These are phyloP conservation scores for Drosophila triauraria DNA, from an alignment of 1,140 invertebrate genomes.

Conservation along the genomic window DNA sequence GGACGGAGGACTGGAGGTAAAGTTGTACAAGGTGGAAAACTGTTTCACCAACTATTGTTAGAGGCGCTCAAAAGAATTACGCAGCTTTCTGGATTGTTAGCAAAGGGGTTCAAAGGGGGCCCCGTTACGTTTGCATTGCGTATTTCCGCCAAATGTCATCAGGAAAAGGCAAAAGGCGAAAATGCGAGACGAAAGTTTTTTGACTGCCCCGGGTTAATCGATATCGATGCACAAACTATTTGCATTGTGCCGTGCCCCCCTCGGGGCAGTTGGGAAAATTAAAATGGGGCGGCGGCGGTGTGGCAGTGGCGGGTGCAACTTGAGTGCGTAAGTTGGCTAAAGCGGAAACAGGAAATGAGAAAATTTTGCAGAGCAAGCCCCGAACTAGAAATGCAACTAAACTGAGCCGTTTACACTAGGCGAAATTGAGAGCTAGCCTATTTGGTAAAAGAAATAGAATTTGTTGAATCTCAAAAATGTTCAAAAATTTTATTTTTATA, in stretches of 20 bases:
- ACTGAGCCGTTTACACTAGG: slow-evolving; percentile 29
- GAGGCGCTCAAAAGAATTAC: slow-evolving; percentile 76
- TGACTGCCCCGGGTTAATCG: slow-evolving; percentile 60
- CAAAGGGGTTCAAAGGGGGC: slow-evolving; percentile 28
- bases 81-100: slow-evolving; percentile 65
- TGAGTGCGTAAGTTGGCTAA: slow-evolving; percentile 57
- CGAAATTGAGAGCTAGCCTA: slow-evolving; percentile 1
- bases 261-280: slow-evolving; percentile 12
- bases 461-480: neutral
- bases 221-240: slow-evolving; percentile 71
- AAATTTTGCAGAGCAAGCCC: slow-evolving; percentile 66
- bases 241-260: slow-evolving; percentile 41
- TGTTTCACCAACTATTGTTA: slow-evolving; percentile 79
- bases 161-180: slow-evolving; percentile 50
- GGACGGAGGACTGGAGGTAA: slow-evolving; percentile 11
- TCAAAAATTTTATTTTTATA: neutral
- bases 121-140: slow-evolving; percentile 81
- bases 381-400: slow-evolving; percentile 41
- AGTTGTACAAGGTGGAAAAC: slow-evolving; percentile 57
- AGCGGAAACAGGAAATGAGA: slow-evolving; percentile 81
- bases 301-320: slow-evolving; percentile 13
- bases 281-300: neutral
- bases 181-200: slow-evolving; percentile 65
- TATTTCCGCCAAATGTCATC: slow-evolving; percentile 84
- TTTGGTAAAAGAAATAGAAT: neutral